phyloP scores from a whole-genome alignment of 2,113 vertebrate genomes.

The Empidonax traillii region DNA sequence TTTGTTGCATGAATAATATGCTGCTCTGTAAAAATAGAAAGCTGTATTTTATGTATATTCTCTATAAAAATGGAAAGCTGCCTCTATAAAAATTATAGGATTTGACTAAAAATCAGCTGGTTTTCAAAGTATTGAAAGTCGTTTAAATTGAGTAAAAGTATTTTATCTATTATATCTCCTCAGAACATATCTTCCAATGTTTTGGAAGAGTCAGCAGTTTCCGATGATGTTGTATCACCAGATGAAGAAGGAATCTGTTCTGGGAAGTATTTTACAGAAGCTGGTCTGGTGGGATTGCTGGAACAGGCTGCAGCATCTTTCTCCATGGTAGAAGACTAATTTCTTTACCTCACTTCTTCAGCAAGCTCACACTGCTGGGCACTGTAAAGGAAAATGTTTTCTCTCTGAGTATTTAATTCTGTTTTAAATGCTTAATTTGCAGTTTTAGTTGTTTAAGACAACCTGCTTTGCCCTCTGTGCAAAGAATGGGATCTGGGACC shows the following conservation, averaged over 20 bases:
- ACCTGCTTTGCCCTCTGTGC: not conserved
- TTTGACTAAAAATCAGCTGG: not conserved
- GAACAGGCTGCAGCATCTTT: constrained; percentile 96
- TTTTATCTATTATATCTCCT: not conserved
- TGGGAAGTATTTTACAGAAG: constrained; percentile 97
- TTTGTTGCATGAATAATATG: not conserved
- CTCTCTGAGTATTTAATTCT: not conserved
- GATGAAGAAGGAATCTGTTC: constrained; percentile 99
- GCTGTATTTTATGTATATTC: not conserved
- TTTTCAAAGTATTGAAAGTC: not conserved
- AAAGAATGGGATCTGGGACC: not conserved
- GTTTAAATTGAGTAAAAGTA: not conserved
- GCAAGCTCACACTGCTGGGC: not conserved
- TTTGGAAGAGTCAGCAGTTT: constrained; percentile 97
- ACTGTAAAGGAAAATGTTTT: not conserved
- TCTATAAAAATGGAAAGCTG: not conserved
- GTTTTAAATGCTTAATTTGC: not conserved
- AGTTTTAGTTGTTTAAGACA: not conserved
- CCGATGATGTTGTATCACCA: constrained; percentile 96
- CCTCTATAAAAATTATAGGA: not conserved
- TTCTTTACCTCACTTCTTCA: not conserved
- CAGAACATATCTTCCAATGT: constrained; percentile 98
- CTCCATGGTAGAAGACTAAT: constrained; percentile 86
- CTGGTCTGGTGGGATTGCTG: constrained; percentile 94
- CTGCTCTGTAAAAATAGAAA: not conserved